Percentiles rank a stretch among this genome's conserved stretches.
phyloP scores from a whole-genome alignment of 2,888 invertebrate species.

The Chymomyza amoena region DNA sequence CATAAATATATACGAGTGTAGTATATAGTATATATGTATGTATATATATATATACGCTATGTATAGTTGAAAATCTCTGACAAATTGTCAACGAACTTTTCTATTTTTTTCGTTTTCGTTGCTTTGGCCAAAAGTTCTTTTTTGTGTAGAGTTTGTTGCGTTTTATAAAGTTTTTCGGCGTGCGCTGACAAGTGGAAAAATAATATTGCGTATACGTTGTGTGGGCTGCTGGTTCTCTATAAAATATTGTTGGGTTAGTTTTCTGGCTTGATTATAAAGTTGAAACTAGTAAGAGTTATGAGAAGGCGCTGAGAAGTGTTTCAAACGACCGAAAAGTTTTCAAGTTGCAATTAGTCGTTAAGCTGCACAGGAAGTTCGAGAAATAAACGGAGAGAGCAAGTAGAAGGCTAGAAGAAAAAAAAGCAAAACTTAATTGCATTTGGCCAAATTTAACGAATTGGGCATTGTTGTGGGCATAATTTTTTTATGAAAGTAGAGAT shows the following conservation, averaged over 20 bases:
- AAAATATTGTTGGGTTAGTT: neutral
- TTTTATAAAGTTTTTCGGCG: slow-evolving; percentile 27
- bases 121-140: neutral
- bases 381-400: neutral
- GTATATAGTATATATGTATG: neutral
- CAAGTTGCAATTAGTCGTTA: slow-evolving; percentile 57
- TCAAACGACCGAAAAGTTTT: slow-evolving; percentile 16
- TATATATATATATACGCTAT: neutral
- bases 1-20: neutral
- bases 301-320: neutral
- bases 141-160: neutral
- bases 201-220: slow-evolving; percentile 14
- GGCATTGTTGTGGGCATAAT: too few species aligned
- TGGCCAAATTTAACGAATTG: neutral
- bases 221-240: neutral
- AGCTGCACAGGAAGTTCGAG: slow-evolving; percentile 10
- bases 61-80: slow-evolving; percentile 54
- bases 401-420: neutral
- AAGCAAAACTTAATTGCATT: neutral
- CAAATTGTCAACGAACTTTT: slow-evolving; percentile 67
- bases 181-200: slow-evolving; percentile 46
- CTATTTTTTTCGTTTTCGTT: neutral
- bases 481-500: too few species aligned
- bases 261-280: neutral
- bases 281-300: neutral